These are phyloP conservation scores for Hydropsyche betteni DNA, from an alignment of 2,888 invertebrate species.

Conservation along the genomic window DNA sequence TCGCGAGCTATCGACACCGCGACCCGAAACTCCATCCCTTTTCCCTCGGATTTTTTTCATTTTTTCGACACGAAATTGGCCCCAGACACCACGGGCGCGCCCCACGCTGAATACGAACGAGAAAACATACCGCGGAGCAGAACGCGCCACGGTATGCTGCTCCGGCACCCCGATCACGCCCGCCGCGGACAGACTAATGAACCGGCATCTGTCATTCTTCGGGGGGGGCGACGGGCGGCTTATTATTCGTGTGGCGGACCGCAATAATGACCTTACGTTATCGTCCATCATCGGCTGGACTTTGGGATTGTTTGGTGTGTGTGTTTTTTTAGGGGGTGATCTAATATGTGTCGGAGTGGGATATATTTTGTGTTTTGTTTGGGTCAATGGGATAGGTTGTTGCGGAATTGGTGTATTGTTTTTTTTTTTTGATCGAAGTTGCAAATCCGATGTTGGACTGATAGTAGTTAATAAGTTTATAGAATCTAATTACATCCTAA, in stretches of 20 bases:
- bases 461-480: too few relatives aligned
- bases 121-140: neutral
- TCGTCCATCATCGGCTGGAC: neutral
- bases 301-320: neutral
- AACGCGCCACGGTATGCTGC: neutral
- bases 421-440: too few relatives aligned
- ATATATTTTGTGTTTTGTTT: too few relatives aligned
- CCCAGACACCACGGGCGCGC: neutral
- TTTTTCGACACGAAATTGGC: slow-evolving; percentile 18
- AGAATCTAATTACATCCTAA: too few relatives aligned
- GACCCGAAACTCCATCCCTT: neutral
- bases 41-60: too few relatives aligned
- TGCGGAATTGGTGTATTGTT: too few relatives aligned
- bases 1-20: slow-evolving; percentile 15
- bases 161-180: slow-evolving; percentile 21
- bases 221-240: too few relatives aligned
- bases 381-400: too few relatives aligned
- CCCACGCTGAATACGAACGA: slow-evolving; percentile 13
- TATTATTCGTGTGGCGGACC: too few relatives aligned
- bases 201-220: slow-evolving; percentile 35
- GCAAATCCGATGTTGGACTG: too few relatives aligned
- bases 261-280: neutral
- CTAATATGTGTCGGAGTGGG: too few relatives aligned
- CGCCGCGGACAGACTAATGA: slow-evolving; percentile 32
- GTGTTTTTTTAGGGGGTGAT: too few relatives aligned